A percentile compares a stretch with the other conserved stretches of the same genome.
Conservation (phyloP, 2,888 invertebrate genomes). For the Dryomyza anilis region DNA sequence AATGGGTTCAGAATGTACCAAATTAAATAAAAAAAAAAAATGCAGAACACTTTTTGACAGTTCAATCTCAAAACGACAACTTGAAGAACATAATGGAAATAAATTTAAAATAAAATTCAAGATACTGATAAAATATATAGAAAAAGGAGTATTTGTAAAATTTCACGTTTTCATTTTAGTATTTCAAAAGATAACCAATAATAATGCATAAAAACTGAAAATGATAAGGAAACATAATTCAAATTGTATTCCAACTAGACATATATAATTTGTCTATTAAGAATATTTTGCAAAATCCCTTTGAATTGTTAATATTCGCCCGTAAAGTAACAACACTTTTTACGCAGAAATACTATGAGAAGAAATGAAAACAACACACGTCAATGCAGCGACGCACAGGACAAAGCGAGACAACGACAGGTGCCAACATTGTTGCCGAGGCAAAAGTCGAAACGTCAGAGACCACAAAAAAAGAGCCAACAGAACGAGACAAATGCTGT, state of each 20-base stretch:
- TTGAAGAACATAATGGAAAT: no score
- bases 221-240: background rate
- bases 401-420: conserved; percentile 19
- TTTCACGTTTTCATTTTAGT: no score
- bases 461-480: background rate
- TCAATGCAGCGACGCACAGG: conserved; percentile 3
- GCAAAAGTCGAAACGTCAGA: no score
- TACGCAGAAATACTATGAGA: conserved; percentile 12
- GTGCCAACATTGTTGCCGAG: background rate
- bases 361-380: conserved; percentile 27
- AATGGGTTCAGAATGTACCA: no score
- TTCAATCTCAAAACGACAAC: no score
- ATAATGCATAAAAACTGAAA: background rate
- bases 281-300: no score
- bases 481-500: conserved; percentile 23
- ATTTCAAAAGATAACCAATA: no score
- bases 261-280: background rate
- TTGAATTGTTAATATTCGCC: background rate
- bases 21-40: no score
- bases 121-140: no score
- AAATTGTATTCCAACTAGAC: background rate
- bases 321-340: conserved; percentile 24
- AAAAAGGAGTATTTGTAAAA: no score
- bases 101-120: no score
- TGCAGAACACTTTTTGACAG: no score